phyloP scores from a whole-genome alignment of 2,797 vertebrate genomes.

The Enteromius thamalakanensis region DNA sequence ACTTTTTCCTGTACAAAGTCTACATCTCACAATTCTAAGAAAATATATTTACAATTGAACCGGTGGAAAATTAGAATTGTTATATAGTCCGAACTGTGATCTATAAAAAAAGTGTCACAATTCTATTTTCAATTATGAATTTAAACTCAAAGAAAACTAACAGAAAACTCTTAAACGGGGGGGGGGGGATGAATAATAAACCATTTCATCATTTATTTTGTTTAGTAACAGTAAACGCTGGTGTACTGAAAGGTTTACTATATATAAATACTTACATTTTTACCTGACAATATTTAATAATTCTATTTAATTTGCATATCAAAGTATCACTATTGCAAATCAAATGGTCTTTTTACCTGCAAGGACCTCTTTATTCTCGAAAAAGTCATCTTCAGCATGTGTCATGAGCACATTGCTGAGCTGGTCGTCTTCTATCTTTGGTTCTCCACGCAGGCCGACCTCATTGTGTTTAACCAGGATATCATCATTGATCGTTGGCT shows the following conservation, averaged over 20 bases:
- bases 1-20: neutral
- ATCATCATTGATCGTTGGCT: neutral
- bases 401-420: constrained; percentile 87
- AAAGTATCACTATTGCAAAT: neutral
- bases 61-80: neutral
- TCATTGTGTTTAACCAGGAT: constrained; percentile 1
- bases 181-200: neutral
- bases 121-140: neutral
- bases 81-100: neutral
- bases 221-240: neutral
- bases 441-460: neutral
- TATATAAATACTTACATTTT: neutral
- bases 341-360: constrained; percentile 79
- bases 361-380: constrained; percentile 90
- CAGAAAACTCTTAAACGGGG: no score
- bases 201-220: neutral
- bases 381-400: constrained; percentile 84
- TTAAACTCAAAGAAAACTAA: no score
- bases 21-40: neutral
- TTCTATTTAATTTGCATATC: neutral
- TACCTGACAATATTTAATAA: neutral
- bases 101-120: neutral
- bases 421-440: constrained; percentile 60
- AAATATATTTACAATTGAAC: neutral
- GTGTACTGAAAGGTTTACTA: neutral